Evolutionary conservation across 2,888 invertebrate genomes (phyloP).

Genomic region (Xestia rhomboidea): DNA sequence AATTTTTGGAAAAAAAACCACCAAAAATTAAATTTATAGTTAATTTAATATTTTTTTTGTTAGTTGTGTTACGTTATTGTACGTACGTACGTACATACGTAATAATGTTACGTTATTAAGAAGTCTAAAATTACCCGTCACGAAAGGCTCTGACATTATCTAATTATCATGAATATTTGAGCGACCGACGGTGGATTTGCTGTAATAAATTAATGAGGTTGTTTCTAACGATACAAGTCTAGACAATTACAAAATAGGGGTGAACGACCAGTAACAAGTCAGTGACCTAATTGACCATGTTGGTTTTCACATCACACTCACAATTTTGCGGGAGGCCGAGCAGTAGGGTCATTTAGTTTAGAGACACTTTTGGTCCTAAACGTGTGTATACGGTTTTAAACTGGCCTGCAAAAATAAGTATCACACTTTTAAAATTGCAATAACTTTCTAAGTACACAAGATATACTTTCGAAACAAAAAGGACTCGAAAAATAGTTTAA

Average conservation of each 20-base stretch:
- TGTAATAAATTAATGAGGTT: not conserved
- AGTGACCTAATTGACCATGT: constrained; percentile 30
- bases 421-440: no score
- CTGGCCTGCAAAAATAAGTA: no score
- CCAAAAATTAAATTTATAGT: no score
- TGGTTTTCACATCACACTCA: not conserved
- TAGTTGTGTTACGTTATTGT: no score
- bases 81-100: no score
- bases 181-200: not conserved
- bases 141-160: not conserved
- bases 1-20: no score
- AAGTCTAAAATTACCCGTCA: not conserved
- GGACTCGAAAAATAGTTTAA: no score
- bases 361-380: not conserved
- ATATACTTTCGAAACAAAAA: no score
- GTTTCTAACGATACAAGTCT: not conserved
- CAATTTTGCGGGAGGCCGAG: constrained; percentile 13
- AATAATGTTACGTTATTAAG: not conserved
- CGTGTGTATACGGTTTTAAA: no score
- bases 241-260: constrained; percentile 10
- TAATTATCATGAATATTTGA: constrained; percentile 8
- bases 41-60: no score
- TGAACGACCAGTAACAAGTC: constrained; percentile 1
- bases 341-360: constrained; percentile 7
- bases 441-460: no score